Conservation (phyloP, 2,888 invertebrate genomes). For the Perizoma affinitatum region DNA sequence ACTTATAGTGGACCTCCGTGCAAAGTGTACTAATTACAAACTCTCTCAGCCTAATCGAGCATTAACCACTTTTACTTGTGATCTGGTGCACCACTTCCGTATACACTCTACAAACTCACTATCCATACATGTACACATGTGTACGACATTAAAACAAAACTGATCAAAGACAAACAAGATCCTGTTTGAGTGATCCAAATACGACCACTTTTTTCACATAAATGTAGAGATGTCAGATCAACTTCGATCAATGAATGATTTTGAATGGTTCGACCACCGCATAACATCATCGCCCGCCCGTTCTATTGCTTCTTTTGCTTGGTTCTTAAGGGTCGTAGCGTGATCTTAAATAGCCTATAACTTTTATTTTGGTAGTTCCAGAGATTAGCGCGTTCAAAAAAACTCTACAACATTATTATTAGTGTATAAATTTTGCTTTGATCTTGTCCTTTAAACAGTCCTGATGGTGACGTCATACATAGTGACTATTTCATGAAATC, state of each 20-base stretch:
- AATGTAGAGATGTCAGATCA: conserved; percentile 33
- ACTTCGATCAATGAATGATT: conserved; percentile 21
- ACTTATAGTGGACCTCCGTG: conserved; percentile 58
- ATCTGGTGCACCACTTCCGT: conserved; percentile 60
- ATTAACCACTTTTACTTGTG: conserved; percentile 48
- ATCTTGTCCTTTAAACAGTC: no score
- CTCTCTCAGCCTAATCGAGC: conserved; percentile 51
- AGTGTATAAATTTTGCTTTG: no score
- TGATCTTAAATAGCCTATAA: no score
- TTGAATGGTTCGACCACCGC: conserved; percentile 1
- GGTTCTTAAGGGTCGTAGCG: no score
- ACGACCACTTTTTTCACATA: conserved; percentile 43
- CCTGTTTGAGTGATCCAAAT: conserved; percentile 48
- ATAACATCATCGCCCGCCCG: no score
- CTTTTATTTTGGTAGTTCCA: no score
- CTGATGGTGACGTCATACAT: no score
- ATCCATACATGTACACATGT: conserved; percentile 8
- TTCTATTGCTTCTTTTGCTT: no score
- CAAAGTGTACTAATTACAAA: conserved; percentile 54
- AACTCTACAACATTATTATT: no score
- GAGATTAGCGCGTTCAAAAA: no score
- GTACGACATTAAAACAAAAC: conserved; percentile 34
- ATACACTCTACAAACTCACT: conserved; percentile 15
- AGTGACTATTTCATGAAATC: no score
- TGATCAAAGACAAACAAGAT: conserved; percentile 41